Evolutionary conservation across 1,140 invertebrate genomes (phyloP), one percentile per base, ranked within the genome.

Genomic region (Coelopa frigida): DNA sequence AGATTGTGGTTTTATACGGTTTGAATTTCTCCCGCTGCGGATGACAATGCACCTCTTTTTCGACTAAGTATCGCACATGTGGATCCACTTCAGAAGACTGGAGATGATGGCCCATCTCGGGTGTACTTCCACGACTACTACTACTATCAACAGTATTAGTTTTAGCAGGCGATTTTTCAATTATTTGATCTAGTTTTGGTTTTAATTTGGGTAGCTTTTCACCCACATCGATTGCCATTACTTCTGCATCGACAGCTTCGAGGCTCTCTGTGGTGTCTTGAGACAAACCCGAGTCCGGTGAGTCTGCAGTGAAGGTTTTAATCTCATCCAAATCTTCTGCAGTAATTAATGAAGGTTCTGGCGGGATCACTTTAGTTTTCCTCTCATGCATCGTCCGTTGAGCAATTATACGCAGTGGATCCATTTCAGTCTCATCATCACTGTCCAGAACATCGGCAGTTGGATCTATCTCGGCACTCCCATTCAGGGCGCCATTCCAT

Each of bases 341-440:
- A 18, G 77, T 82, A 29, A 84, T 78, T 3, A 81, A 58, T 18
- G 69, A 71, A 52, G 76, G 72, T 38, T 76, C 73, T 5, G 75
- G 70, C 48, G 68, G 58, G 33, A 79, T 17, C 11, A 75, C 57
- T 55, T 75, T 75, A 3, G 82, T 60, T 58, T 74, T 77, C 47
- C 80, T 79, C 46, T 79, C 76, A 45, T 78, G 72, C 46, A 71
- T 62, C 44, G 74, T 78, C 33, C 61, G 75, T 56, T 82, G 76
- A 29, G 79, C 81, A 23, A 86, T 63, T 53, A 86, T 78, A 52
- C 76, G 77, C 46, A 85, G 58, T 1, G 80, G 75, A 71, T 85
- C 77, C 49, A 76, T 74, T 38, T 81, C 79, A 26, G 74, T 71
- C 56, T 80, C 77, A 58, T 82, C 80, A 55, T 82, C 81, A 15